phyloP scores from a whole-genome alignment of 35 echinoderm and acorn worm genomes.

The Apostichopus japonicus region DNA sequence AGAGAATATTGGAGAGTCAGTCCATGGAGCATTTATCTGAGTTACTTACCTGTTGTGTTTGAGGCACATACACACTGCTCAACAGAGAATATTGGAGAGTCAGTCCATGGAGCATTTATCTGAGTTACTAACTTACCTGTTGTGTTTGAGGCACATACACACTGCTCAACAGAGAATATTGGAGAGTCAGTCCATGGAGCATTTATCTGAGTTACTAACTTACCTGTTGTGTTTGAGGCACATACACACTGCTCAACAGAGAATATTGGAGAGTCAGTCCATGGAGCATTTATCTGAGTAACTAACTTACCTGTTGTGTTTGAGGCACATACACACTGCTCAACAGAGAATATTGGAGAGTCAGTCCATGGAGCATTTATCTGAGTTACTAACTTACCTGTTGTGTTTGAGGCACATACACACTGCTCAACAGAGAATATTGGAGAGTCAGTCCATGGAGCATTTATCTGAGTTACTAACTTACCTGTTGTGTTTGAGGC shows the following conservation, averaged over 20 bases:
- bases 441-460: not conserved
- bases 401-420: slow-evolving; percentile 64
- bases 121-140: slow-evolving; percentile 57
- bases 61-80: slow-evolving; percentile 69
- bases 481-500: slow-evolving; percentile 72
- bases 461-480: not conserved
- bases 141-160: slow-evolving; percentile 65
- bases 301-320: slow-evolving; percentile 73
- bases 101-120: not conserved
- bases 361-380: not conserved
- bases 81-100: slow-evolving; percentile 35
- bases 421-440: slow-evolving; percentile 73
- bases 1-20: not conserved
- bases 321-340: slow-evolving; percentile 64
- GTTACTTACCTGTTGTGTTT: slow-evolving; percentile 71
- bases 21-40: not conserved
- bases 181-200: not conserved
- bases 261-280: not conserved
- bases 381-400: slow-evolving; percentile 52
- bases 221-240: slow-evolving; percentile 71
- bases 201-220: not conserved
- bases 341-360: slow-evolving; percentile 50
- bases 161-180: slow-evolving; percentile 70
- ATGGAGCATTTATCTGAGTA: not conserved
- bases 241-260: slow-evolving; percentile 76